These are phyloP conservation scores for Hypocryptadius cinnamomeus DNA, from an alignment of 2,113 vertebrate species.

Conservation along the genomic window DNA sequence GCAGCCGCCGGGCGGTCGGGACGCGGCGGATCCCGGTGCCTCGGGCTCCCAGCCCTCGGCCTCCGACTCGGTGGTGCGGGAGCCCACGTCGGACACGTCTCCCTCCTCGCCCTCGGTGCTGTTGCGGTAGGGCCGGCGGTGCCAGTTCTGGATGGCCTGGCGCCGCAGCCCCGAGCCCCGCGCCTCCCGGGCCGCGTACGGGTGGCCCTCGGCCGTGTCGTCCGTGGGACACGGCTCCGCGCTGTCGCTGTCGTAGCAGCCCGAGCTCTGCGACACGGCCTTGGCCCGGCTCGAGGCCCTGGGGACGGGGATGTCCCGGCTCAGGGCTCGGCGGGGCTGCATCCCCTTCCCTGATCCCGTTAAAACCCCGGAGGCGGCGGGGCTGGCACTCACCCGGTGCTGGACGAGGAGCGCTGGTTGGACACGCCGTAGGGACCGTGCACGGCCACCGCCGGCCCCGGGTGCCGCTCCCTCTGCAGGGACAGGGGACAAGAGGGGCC, in stretches of 20 bases:
- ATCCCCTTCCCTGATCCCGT: no score
- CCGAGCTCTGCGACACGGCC: constrained; percentile 87
- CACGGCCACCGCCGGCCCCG: not conserved
- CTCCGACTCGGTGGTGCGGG: constrained; percentile 92
- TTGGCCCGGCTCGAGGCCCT: constrained; percentile 86
- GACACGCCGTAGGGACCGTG: constrained; percentile 58
- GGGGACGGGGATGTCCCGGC: not conserved
- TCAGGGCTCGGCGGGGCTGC: no score
- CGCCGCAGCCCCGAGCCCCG: constrained; percentile 88
- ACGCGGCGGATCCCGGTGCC: constrained; percentile 48
- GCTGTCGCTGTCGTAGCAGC: constrained; percentile 93
- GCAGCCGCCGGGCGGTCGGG: constrained; percentile 68
- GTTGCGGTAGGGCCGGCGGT: constrained; percentile 91
- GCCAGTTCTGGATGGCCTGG: constrained; percentile 98
- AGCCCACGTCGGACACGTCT: constrained; percentile 90
- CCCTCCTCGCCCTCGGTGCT: constrained; percentile 96
- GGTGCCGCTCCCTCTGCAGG: constrained; percentile 71
- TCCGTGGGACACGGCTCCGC: constrained; percentile 84
- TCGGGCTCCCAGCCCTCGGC: constrained; percentile 89
- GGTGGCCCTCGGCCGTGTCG: constrained; percentile 75
- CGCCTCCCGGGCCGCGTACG: constrained; percentile 56
- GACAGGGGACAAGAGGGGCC: not conserved
- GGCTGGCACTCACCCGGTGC: constrained; percentile 69
- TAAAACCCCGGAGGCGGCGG: no score
- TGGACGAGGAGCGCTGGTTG: constrained; percentile 74